A percentile compares a stretch with the other conserved stretches of the same genome.
phyloP scores from a whole-genome alignment of 2,113 vertebrate genomes.

The Heterotis niloticus region DNA sequence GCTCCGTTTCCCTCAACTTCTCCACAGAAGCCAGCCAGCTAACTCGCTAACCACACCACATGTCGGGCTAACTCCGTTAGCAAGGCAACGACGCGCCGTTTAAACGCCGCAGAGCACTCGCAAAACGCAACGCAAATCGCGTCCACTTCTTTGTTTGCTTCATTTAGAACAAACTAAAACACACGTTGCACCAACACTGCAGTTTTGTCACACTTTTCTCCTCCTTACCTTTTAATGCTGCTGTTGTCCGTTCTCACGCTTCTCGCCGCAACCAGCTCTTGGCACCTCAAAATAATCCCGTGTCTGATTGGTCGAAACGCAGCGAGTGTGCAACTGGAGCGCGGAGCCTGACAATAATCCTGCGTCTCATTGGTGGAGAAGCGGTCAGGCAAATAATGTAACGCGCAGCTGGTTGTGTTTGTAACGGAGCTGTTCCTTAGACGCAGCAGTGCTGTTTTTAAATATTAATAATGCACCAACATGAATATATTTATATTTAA shows the following conservation, averaged over 20 bases:
- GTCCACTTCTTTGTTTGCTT: background rate
- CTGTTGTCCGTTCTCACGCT: constrained; percentile 19
- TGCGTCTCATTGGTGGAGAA: constrained; percentile 19
- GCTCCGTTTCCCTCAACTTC: constrained; percentile 10
- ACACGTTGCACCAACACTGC: background rate
- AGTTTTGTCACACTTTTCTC: background rate
- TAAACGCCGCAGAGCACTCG: background rate
- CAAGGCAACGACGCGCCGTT: background rate
- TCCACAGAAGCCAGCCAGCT: background rate
- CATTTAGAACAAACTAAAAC: background rate
- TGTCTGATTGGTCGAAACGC: constrained; percentile 9
- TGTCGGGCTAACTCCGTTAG: background rate
- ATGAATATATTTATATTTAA: too few relatives aligned
- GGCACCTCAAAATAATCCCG: background rate
- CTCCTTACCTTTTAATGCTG: constrained; percentile 27
- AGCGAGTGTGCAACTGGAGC: constrained; percentile 3
- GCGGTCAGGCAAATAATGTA: constrained; percentile 7
- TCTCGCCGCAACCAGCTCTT: constrained; percentile 11
- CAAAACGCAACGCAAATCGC: background rate
- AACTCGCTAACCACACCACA: constrained; percentile 15
- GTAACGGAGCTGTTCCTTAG: constrained; percentile 3
- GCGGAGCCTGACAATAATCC: constrained; percentile 20
- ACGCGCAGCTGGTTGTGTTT: constrained; percentile 11
- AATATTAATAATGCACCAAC: too few relatives aligned
- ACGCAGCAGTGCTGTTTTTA: background rate